Base-by-base conservation (phyloP, 2,888 invertebrate genomes). In the Macrosiphum euphorbiae region DNA sequence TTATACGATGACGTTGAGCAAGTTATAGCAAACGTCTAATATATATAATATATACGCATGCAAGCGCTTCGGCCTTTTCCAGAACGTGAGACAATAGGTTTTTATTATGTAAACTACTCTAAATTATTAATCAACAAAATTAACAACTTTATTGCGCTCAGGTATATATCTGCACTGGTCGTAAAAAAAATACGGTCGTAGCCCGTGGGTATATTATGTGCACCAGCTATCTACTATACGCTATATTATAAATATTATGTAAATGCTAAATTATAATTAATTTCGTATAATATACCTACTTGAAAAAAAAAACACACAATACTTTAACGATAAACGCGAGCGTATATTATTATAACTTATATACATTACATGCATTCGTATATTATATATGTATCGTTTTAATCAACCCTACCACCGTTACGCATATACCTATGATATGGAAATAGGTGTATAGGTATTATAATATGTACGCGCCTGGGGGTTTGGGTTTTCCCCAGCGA, bases 51-150 rank as follows among this genome's bases (percentile, higher is more conserved):
- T 3, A 67, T 67, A 16, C 35, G 7, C 35, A 67, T 67, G 7
- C 35, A 67, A 67, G 78, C 35, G 20, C 67, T 78, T 35, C 20
- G 35, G 35, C 2, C n/a, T n/a, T n/a, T n/a, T 47, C 24, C 89
- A 47, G n/a, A 90, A 90, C 28, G 44, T 47, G 16, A 90, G 16
- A 61, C 61, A 90, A 44, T 47, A 61, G 28, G 58, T 55, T 90
- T 90, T 90, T 90, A 61, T n/a, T n/a, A 20, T 44, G 61, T 84
- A 90, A 78, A 35, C 78, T 90, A 90, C 90, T 78, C 26, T 90
- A 84, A 78, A 91, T 52, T 91, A 55, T 91, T 84, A 91, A 84
- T 52, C 55, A 91, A 84, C 91, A 35, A 90, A 90, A 90, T 90
- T 90, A 50, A 84, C 84, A 84, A 91, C 55, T 52, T 91, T 84